A percentile compares a stretch with the other conserved stretches of the same genome.
phyloP scores from a whole-genome alignment of 1,140 invertebrate species.

The Pseudoatta argentina region DNA sequence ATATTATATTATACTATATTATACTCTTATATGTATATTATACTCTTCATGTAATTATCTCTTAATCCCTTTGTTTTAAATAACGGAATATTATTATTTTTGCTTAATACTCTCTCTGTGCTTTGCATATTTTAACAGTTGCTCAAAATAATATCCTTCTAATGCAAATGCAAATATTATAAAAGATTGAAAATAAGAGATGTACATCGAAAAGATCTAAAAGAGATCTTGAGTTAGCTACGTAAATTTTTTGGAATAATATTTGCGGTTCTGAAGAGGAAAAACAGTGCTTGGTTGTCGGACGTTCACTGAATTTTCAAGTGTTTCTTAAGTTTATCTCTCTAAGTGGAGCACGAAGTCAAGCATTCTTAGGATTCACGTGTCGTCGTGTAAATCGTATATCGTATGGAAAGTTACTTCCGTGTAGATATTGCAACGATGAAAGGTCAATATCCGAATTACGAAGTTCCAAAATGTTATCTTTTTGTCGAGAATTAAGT shows the following conservation, averaged over 20 bases:
- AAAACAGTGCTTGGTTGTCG: constrained; percentile 18
- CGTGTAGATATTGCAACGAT: not conserved
- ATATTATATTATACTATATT: too few relatives aligned
- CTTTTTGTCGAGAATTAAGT: constrained; percentile 19
- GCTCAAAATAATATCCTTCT: not conserved
- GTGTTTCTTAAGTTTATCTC: constrained; percentile 32
- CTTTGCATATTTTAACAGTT: not conserved
- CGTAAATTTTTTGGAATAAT: constrained; percentile 51
- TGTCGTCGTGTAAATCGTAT: constrained; percentile 26
- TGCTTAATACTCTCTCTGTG: not conserved
- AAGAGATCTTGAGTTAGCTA: not conserved
- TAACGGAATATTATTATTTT: not conserved
- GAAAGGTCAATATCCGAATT: constrained; percentile 7
- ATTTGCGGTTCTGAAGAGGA: constrained; percentile 34
- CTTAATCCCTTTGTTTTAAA: not conserved
- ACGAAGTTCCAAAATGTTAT: not conserved
- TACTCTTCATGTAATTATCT: not conserved
- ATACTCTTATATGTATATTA: not conserved
- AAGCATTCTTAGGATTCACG: constrained; percentile 37
- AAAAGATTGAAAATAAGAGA: constrained; percentile 11
- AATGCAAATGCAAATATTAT: constrained; percentile 25
- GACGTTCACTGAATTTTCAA: constrained; percentile 39
- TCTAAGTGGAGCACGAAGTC: constrained; percentile 21
- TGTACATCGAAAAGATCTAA: constrained; percentile 1
- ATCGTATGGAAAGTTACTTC: not conserved